phyloP scores from a whole-genome alignment of 2,113 vertebrate species.

The Tragulus kanchil region DNA sequence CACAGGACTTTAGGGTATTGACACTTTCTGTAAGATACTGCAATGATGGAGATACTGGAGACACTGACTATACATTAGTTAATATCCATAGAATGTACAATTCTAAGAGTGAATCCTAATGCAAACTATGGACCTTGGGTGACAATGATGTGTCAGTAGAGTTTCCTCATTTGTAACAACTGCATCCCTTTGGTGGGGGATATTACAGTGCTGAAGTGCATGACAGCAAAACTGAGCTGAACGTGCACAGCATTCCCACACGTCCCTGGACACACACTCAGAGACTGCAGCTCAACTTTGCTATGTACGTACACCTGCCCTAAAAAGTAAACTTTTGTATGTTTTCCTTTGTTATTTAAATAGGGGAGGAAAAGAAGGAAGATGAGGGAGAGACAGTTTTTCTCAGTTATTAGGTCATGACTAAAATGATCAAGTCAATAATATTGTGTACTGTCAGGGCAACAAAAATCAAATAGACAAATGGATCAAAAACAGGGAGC shows the following conservation, averaged over 20 bases:
- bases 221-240: not conserved
- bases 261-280: not conserved
- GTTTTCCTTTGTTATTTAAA: not conserved
- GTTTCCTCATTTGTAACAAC: too few species aligned
- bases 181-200: not conserved
- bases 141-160: not conserved
- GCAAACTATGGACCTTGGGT: not conserved
- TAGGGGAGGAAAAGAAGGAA: not conserved
- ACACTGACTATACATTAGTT: not conserved
- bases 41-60: not conserved
- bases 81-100: not conserved
- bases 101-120: not conserved
- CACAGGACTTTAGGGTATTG: not conserved
- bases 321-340: not conserved
- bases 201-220: not conserved
- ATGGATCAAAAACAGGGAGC: not conserved
- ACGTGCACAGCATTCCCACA: not conserved
- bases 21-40: not conserved
- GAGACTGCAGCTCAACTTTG: not conserved
- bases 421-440: not conserved
- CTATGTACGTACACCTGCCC: not conserved
- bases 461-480: not conserved
- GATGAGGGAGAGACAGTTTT: not conserved
- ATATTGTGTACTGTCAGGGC: not conserved
- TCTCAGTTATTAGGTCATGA: not conserved